Evolutionary conservation across 2,888 invertebrate genomes (phyloP), one percentile per base, ranked within the genome.

Genomic region (Latrodectus hesperus): DNA sequence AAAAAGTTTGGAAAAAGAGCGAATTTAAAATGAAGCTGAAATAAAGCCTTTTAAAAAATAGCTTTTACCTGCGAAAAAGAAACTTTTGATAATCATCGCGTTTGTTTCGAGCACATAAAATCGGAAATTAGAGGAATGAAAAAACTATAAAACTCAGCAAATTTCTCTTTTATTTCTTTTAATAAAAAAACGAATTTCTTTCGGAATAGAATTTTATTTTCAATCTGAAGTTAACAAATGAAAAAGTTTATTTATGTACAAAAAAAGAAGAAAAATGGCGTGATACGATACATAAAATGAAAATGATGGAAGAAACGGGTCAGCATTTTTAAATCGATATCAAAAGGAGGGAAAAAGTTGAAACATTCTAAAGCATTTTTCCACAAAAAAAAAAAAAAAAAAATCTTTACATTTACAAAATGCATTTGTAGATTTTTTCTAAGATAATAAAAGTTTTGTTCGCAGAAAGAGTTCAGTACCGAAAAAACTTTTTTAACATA

Each of bases 251-350:
- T 72, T 72, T 22, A 16, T 9, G 38, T 38, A 38, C 38, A 60
- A 17, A 64, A 22, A n/a, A 60, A 17, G 64, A 17, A 49, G 80
- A 49, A 65, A 70, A 80, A 80, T 80, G 64, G 72, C 80, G 72
- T 72, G 80, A 72, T 80, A 64, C 71, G 64, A 60, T 64, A 70
- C 22, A 80, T 72, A 80, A 80, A 72, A 72, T 5, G 14, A 72
- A 22, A 80, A 49, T 17, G 38, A 71, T 64, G 49, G 49, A 72
- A 72, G 72, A 72, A 51, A 64, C 72, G n/a, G 60, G 60, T 72
- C 51, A 64, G 60, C 60, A 17, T 72, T 78, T 60, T 72, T 22
- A 17, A 51, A 72, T 80, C 51, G 60, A 80, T 80, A 64, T 26
- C 16, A 53, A 64, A 64, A 49, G 26, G 17, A 60, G n/a, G 16